A percentile compares a stretch with the other conserved stretches of the same genome.
phyloP scores from a whole-genome alignment of 1,140 invertebrate species.

The Brachionus angularis region DNA sequence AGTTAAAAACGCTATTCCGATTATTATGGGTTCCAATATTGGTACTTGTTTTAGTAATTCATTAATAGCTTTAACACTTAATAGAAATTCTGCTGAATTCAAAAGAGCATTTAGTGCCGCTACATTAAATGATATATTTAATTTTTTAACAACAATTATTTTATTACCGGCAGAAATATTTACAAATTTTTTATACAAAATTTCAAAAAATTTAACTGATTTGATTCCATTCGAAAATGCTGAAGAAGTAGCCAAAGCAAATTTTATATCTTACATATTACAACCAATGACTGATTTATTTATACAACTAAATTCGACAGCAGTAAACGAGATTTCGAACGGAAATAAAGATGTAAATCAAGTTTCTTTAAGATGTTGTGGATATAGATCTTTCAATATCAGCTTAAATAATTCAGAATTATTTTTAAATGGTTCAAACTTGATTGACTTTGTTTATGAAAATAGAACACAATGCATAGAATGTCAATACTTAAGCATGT shows the following conservation, averaged over 20 bases:
- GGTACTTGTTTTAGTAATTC: slow-evolving; percentile 49
- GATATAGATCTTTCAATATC: too few species aligned
- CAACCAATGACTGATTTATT: slow-evolving; percentile 15
- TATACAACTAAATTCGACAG: slow-evolving; percentile 20
- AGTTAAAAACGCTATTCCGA: slow-evolving; percentile 61
- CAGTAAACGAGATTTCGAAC: too few species aligned
- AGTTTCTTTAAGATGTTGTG: too few species aligned
- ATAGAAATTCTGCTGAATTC: slow-evolving; percentile 59
- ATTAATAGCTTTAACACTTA: slow-evolving; percentile 60
- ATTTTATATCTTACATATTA: slow-evolving; percentile 3
- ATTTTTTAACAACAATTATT: slow-evolving; percentile 61
- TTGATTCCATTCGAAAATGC: slow-evolving; percentile 1
- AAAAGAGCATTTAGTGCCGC: slow-evolving; percentile 62
- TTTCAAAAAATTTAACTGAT: background rate
- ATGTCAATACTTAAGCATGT: slow-evolving; percentile 11
- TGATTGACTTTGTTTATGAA: too few species aligned
- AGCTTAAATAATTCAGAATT: too few species aligned
- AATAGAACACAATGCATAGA: background rate
- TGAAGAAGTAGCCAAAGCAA: background rate
- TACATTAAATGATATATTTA: slow-evolving; percentile 65
- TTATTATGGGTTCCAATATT: slow-evolving; percentile 58
- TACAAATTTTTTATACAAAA: slow-evolving; percentile 45
- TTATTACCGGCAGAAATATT: slow-evolving; percentile 59
- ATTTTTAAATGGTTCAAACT: too few species aligned
- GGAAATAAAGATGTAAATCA: too few species aligned